These are phyloP conservation scores for Pelobates cultripes DNA, from an alignment of 2,797 vertebrate genomes.

Conservation along the genomic window DNA sequence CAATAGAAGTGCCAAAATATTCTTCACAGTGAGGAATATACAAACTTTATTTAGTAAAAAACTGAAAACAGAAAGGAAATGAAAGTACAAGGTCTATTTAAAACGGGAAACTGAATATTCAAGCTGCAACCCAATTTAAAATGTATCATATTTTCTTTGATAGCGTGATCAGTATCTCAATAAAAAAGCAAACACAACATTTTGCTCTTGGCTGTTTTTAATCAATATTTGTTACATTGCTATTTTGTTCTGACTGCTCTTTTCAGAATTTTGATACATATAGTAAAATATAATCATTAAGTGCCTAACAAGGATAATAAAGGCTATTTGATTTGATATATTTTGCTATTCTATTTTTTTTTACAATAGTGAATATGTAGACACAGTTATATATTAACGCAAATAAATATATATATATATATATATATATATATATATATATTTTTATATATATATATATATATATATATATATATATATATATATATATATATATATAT, in stretches of 20 bases:
- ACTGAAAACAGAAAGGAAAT: neutral
- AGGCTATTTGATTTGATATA: no score
- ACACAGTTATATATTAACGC: no score
- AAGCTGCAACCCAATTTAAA: neutral
- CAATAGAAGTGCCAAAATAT: neutral
- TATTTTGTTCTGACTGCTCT: slow-evolving; percentile 8
- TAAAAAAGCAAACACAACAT: neutral
- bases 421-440: no score
- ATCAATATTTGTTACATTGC: slow-evolving; percentile 1
- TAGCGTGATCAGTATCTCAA: slow-evolving; percentile 13
- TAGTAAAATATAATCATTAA: neutral
- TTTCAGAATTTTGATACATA: slow-evolving; percentile 6
- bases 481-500: no score
- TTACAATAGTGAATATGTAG: no score
- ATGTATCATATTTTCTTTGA: neutral
- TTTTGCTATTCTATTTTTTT: no score
- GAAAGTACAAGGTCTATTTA: neutral
- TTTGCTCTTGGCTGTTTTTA: slow-evolving; percentile 11
- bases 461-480: no score
- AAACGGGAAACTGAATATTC: neutral
- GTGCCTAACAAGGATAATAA: no score
- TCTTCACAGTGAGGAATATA: neutral
- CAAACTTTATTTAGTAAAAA: neutral
- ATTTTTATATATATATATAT: no score
- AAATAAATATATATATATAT: no score